Evolutionary conservation across 2,888 invertebrate species (phyloP).

Genomic region (Tanypteryx hageni): DNA sequence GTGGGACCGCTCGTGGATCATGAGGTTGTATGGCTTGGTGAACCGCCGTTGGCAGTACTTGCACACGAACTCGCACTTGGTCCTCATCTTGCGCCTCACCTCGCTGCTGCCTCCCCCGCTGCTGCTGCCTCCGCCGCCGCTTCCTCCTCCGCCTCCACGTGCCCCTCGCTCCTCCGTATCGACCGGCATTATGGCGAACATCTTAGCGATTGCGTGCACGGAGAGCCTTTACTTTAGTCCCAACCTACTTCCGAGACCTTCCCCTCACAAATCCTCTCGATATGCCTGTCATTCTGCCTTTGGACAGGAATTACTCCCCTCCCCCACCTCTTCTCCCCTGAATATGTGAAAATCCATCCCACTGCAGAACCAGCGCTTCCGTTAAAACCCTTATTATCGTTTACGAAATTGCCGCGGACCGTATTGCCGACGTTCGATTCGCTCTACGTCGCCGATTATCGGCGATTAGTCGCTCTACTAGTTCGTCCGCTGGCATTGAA

Average conservation of each 20-base stretch:
- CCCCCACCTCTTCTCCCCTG: neutral
- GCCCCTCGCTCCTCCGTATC: conserved; percentile 86
- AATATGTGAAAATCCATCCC: neutral
- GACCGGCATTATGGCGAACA: conserved; percentile 94
- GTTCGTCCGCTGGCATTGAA: too few relatives aligned
- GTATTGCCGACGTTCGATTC: neutral
- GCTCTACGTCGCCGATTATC: neutral
- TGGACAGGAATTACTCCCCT: neutral
- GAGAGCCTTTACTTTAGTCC: conserved; percentile 61
- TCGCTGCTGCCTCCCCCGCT: conserved; percentile 77
- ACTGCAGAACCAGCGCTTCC: conserved; percentile 52
- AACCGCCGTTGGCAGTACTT: conserved; percentile 98
- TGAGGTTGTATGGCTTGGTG: conserved; percentile 98
- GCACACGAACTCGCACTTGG: conserved; percentile 99
- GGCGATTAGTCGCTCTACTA: too few relatives aligned
- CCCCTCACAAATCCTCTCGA: neutral
- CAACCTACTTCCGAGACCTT: conserved; percentile 56
- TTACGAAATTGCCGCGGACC: neutral
- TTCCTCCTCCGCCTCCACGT: conserved; percentile 47
- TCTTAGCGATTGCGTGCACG: conserved; percentile 77
- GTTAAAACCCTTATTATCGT: neutral
- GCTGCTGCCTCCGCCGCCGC: conserved; percentile 39
- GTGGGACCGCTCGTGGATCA: conserved; percentile 99
- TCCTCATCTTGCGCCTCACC: conserved; percentile 91
- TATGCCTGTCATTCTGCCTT: neutral